phyloP scores from a whole-genome alignment of 2,113 vertebrate species.

The Pomatostomus ruficeps region DNA sequence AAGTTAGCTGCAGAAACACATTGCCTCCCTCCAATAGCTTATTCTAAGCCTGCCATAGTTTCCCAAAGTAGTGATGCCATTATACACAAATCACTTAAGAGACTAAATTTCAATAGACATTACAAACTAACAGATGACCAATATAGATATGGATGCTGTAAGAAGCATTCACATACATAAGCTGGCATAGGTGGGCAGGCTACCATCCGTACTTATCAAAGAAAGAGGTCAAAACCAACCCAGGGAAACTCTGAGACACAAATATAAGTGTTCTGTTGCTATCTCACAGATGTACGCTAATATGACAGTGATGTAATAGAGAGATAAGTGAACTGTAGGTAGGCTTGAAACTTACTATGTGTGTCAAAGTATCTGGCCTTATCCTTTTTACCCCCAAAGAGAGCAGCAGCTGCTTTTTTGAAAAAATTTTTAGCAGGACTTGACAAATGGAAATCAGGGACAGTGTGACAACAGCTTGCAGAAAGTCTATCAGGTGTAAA shows the following conservation, averaged over 20 bases:
- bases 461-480: slow-evolving; percentile 89
- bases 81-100: background rate
- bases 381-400: slow-evolving; percentile 95
- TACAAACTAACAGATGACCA: background rate
- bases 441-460: slow-evolving; percentile 94
- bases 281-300: background rate
- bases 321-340: background rate
- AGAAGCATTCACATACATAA: background rate
- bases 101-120: background rate
- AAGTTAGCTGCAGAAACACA: background rate
- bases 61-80: background rate
- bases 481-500: slow-evolving; percentile 93
- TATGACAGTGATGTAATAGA: background rate
- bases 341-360: slow-evolving; percentile 80
- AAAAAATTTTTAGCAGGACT: slow-evolving; percentile 98
- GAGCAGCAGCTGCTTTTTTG: slow-evolving; percentile 94
- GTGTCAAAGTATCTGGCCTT: slow-evolving; percentile 94
- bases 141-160: background rate
- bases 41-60: background rate
- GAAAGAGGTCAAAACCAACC: background rate
- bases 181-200: background rate
- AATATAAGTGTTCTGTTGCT: background rate
- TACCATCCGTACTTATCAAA: background rate
- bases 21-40: background rate
- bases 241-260: background rate